These are phyloP conservation scores for Phalacrocorax pelagicus DNA, from an alignment of 2,113 vertebrate species.

Conservation along the genomic window DNA sequence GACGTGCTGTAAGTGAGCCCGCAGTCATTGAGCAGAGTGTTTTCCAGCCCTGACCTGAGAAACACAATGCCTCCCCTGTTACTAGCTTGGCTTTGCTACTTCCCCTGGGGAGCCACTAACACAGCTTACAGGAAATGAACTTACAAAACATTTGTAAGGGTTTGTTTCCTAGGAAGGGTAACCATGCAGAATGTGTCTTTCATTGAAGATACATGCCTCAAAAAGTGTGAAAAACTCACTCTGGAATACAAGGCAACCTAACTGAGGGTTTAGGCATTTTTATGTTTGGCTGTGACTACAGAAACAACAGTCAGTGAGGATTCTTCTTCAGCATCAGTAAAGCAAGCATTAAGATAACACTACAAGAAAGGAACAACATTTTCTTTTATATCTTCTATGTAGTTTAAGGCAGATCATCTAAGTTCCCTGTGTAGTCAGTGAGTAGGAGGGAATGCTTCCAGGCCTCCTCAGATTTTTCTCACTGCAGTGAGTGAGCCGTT, in stretches of 20 bases:
- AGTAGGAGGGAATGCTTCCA: neutral
- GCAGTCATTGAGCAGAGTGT: constrained; percentile 27
- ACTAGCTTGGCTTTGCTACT: constrained; percentile 34
- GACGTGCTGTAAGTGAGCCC: constrained; percentile 56
- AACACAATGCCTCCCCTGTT: constrained; percentile 59
- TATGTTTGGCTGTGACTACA: neutral
- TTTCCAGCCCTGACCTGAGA: constrained; percentile 40
- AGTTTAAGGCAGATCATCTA: neutral
- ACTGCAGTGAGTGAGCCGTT: neutral
- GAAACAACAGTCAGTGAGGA: neutral
- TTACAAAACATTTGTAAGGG: constrained; percentile 56
- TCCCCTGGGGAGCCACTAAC: constrained; percentile 54
- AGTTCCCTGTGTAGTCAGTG: neutral
- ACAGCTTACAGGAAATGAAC: constrained; percentile 61
- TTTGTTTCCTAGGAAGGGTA: constrained; percentile 50
- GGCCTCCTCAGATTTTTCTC: neutral
- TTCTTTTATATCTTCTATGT: neutral
- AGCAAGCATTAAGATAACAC: neutral
- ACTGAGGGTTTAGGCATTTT: neutral
- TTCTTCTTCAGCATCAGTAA: neutral
- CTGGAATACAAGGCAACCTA: neutral
- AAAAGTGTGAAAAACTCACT: constrained; percentile 40
- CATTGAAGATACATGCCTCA: neutral
- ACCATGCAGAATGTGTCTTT: constrained; percentile 39
- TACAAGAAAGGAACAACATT: neutral